phyloP scores from a whole-genome alignment of 2,797 vertebrate genomes.

The Aselliscus stoliczkanus region DNA sequence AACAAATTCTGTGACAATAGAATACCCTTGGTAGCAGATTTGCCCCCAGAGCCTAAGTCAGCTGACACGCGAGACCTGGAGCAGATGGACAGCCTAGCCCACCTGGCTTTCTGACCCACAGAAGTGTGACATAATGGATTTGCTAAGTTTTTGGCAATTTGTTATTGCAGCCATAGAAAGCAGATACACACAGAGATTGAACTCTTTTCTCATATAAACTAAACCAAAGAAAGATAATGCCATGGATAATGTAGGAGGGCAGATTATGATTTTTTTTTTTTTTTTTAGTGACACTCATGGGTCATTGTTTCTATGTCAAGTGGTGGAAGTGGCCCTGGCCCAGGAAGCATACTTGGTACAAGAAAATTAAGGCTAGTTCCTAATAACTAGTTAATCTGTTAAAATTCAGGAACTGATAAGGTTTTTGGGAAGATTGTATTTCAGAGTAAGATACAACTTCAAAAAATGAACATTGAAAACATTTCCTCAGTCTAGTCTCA shows the following conservation, averaged over 20 bases:
- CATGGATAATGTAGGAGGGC: background rate
- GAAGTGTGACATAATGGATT: background rate
- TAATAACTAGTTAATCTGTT: background rate
- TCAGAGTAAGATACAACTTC: background rate
- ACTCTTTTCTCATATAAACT: background rate
- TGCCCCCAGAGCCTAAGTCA: background rate
- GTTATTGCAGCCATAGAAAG: background rate
- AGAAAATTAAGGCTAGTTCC: background rate
- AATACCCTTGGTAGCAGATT: background rate
- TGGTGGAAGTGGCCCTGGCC: background rate
- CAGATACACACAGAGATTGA: background rate
- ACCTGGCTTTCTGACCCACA: background rate
- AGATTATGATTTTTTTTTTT: background rate
- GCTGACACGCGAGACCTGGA: background rate
- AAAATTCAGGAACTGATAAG: background rate
- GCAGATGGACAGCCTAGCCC: background rate
- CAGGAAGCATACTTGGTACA: background rate
- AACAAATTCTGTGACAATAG: background rate
- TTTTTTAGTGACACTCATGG: background rate
- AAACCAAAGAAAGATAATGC: background rate
- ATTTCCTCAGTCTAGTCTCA: background rate
- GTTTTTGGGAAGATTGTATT: background rate
- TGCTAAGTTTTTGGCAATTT: background rate
- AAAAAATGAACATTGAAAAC: background rate
- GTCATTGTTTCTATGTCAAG: background rate